These are phyloP conservation scores for Azemiops feae DNA, from an alignment of 2,113 vertebrate genomes.

Conservation along the genomic window DNA sequence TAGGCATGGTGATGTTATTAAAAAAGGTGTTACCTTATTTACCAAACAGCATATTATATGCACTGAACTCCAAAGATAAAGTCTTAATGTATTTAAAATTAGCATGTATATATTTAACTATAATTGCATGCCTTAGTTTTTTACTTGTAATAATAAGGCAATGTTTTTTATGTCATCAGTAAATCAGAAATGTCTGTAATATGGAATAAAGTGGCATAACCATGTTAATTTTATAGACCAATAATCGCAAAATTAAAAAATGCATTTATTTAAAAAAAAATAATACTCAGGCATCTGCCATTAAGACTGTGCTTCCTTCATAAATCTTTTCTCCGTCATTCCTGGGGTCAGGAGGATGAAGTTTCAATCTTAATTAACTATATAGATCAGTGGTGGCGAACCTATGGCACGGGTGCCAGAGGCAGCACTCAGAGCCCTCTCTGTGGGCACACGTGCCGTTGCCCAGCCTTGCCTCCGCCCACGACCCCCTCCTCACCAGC, in stretches of 20 bases:
- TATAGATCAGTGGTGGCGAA: no score
- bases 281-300: conserved; percentile 9
- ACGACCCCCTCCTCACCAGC: no score
- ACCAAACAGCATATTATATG: not conserved
- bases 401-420: no score
- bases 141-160: not conserved
- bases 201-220: not conserved
- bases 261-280: not conserved
- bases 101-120: not conserved
- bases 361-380: not conserved
- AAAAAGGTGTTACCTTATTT: not conserved
- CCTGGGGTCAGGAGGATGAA: not conserved
- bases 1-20: not conserved
- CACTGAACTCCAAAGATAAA: conserved; percentile 17
- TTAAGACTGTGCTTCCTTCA: conserved; percentile 10
- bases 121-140: not conserved
- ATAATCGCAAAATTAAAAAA: not conserved
- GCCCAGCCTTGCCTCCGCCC: no score
- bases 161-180: not conserved
- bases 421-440: no score
- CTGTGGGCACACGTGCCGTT: no score
- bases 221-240: conserved; percentile 27
- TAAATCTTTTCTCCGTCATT: not conserved
- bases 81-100: conserved; percentile 24
- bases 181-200: not conserved